Evolutionary conservation across 2,888 invertebrate species (phyloP).

Genomic region (Hetaerina titia): DNA sequence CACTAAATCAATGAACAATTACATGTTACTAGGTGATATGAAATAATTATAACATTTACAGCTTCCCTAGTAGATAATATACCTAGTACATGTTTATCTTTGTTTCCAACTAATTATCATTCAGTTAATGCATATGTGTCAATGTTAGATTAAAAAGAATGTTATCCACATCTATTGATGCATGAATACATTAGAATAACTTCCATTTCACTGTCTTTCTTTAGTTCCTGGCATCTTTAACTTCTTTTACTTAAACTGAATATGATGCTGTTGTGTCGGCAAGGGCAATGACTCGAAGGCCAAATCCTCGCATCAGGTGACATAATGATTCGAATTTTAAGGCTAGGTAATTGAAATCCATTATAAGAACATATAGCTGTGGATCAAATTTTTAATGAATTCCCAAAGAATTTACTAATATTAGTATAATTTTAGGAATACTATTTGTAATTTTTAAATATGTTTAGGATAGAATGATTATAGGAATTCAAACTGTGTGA

Average conservation of each 20-base stretch:
- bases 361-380: not conserved
- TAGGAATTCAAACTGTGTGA: not conserved
- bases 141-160: no score
- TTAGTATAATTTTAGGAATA: not conserved
- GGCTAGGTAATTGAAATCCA: slow-evolving; percentile 72
- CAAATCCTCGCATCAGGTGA: slow-evolving; percentile 74
- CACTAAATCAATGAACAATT: not conserved
- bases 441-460: not conserved
- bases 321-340: slow-evolving; percentile 74
- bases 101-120: no score
- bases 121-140: no score
- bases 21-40: not conserved
- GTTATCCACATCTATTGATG: no score
- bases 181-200: no score
- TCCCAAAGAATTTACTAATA: not conserved
- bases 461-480: not conserved
- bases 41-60: not conserved
- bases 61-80: not conserved
- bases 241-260: slow-evolving; percentile 71
- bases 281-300: slow-evolving; percentile 75
- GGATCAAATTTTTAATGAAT: not conserved
- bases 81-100: no score
- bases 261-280: slow-evolving; percentile 74
- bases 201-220: no score
- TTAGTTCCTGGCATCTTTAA: no score